A percentile compares a stretch with the other conserved stretches of the same genome.
phyloP scores from a whole-genome alignment of 2,888 invertebrate species.

The Eulithis testata region DNA sequence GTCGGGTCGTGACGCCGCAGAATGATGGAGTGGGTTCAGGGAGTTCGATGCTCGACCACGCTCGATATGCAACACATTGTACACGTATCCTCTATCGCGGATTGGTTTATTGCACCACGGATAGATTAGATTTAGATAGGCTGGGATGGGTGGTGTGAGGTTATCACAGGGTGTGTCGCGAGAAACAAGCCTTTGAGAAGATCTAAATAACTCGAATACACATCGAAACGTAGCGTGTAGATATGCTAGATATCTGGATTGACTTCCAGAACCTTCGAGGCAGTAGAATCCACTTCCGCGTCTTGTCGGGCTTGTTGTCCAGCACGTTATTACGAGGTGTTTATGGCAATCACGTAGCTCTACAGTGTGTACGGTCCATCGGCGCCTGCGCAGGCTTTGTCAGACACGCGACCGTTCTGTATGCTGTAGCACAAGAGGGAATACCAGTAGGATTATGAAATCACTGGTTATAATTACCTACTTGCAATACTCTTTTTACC shows the following conservation, averaged over 20 bases:
- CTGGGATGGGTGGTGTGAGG: not conserved
- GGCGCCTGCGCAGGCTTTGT: not conserved
- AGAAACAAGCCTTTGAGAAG: not conserved
- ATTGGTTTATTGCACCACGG: conserved; percentile 15
- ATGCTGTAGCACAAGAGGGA: not conserved
- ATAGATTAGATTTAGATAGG: conserved; percentile 14
- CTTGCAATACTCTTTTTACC: too few species aligned
- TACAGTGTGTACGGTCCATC: not conserved
- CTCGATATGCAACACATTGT: conserved; percentile 3
- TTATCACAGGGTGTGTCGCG: conserved; percentile 1
- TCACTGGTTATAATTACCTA: not conserved
- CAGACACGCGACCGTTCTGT: not conserved
- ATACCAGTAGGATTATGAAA: not conserved
- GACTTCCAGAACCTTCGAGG: too few species aligned
- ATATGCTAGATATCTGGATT: too few species aligned
- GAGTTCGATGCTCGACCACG: conserved; percentile 12
- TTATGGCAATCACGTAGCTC: not conserved
- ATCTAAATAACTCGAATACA: not conserved
- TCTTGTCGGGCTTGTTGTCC: not conserved
- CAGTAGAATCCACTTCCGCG: not conserved
- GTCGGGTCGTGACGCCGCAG: conserved; percentile 18
- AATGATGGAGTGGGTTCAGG: conserved; percentile 6
- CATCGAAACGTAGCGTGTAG: too few species aligned
- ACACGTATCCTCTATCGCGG: conserved; percentile 14
- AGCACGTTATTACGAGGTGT: conserved; percentile 1